Evolutionary conservation across 2,797 vertebrate genomes (phyloP).

Genomic region (Capromys pilorides): DNA sequence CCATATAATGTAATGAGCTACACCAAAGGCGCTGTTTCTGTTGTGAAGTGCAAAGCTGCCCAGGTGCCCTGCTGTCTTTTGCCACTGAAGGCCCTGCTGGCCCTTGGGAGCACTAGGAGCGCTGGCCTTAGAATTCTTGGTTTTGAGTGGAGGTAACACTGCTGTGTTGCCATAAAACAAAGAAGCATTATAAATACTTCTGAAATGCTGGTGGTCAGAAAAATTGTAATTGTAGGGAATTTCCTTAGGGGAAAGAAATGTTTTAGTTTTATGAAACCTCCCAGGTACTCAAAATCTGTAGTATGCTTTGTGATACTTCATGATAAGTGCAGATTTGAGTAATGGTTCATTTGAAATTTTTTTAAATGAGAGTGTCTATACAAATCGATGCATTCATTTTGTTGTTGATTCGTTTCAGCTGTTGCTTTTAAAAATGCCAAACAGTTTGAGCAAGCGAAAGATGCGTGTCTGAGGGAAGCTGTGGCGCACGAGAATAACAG

Average conservation of each 20-base stretch:
- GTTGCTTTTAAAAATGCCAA: conserved; percentile 99
- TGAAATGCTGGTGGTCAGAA: conserved; percentile 18
- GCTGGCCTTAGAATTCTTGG: not conserved
- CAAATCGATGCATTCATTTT: not conserved
- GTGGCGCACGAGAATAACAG: conserved; percentile 97
- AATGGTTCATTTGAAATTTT: conserved; percentile 51
- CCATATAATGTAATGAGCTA: not conserved
- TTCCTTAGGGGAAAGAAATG: conserved; percentile 36
- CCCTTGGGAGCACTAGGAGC: not conserved
- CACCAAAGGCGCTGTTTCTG: not conserved
- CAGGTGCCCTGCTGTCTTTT: not conserved
- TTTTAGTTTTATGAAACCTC: conserved; percentile 40
- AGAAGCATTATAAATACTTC: conserved; percentile 7
- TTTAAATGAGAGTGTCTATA: conserved; percentile 35
- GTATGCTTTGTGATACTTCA: conserved; percentile 35
- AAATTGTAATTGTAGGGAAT: not conserved
- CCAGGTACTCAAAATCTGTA: conserved; percentile 50
- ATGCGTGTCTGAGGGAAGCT: conserved; percentile 96
- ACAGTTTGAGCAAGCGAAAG: conserved; percentile 97
- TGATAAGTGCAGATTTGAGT: conserved; percentile 3
- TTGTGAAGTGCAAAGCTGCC: not conserved
- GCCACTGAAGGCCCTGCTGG: not conserved
- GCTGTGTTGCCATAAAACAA: not conserved
- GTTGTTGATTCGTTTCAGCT: conserved; percentile 86
- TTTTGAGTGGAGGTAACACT: not conserved